phyloP scores from a whole-genome alignment of 2,113 vertebrate genomes.

The Chaetodon auriga region DNA sequence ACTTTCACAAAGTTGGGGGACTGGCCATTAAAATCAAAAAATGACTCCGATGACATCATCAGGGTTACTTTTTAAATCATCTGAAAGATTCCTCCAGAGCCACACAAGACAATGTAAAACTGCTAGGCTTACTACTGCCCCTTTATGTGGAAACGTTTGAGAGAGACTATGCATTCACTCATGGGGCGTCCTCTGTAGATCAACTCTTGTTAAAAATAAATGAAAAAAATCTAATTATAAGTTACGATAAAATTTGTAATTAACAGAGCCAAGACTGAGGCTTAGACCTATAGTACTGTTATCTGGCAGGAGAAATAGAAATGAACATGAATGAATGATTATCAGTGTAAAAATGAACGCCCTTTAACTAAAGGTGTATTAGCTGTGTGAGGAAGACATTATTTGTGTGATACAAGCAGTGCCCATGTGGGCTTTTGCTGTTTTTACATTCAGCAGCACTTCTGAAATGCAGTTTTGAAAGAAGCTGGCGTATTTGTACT shows the following conservation, averaged over 20 bases:
- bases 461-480: background rate
- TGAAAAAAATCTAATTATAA: background rate
- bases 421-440: background rate
- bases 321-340: background rate
- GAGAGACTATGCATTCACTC: background rate
- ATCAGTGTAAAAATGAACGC: background rate
- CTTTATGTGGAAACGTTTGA: background rate
- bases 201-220: background rate
- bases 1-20: no score
- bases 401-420: background rate
- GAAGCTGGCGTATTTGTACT: background rate
- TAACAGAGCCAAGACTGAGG: background rate
- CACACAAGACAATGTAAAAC: background rate
- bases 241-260: background rate
- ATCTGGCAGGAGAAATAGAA: slow-evolving; percentile 4
- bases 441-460: slow-evolving; percentile 10
- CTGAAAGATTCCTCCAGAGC: background rate
- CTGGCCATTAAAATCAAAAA: background rate
- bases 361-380: background rate
- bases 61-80: background rate
- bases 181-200: background rate
- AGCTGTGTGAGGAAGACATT: background rate
- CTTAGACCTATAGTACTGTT: background rate
- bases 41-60: background rate
- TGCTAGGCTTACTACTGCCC: background rate